Evolutionary conservation across 2,797 vertebrate species (phyloP), one percentile per base, ranked within the genome.

Genomic region (Sebastes alutus): DNA sequence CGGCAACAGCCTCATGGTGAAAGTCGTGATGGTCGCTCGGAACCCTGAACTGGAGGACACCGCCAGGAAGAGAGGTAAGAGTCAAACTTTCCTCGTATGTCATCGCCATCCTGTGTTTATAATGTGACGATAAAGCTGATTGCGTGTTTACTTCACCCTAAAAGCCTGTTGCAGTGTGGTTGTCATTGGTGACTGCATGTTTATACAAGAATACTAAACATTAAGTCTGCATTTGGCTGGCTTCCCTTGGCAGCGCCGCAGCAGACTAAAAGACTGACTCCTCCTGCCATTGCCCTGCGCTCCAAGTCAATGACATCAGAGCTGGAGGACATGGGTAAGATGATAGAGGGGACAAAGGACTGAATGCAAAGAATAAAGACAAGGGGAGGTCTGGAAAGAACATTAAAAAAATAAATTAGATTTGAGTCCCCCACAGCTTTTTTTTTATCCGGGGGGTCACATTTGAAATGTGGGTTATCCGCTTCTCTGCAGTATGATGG

Each of bases 221-320:
- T 93, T 89, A 89, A 86, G 75, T 87, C 77, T 91, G 87, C 74
- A 81, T 92, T 92, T 93, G 91, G 88, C 88, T 62, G 77, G 72
- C 52, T 90, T 93, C 81, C 85, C 84, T 89, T 93, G 92, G 84
- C 95, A 96, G 97, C 96, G 38, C 96, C 97, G 23, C 97, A 97
- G 93, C 97, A 98, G 90, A 95, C 96, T 7, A 97, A 97, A 87
- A 95, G 97, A 63, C 96, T 98, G 89, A 97, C 97, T n/a, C 97
- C 97, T 85, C 97, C 97, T 62, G 96, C 97, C 88, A 97, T 98
- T 79, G 97, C 97, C 77, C 92, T 98, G 89, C 97, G 97, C 81
- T 98, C 97, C 92, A 98, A 98, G 93, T 98, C 97, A 54, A 98
- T 98, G 97, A 98, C 97, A 91, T 98, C 97, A 84, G 97, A 98